Conservation (phyloP, 1,140 invertebrate species). For the Procambarus virginalis region DNA sequence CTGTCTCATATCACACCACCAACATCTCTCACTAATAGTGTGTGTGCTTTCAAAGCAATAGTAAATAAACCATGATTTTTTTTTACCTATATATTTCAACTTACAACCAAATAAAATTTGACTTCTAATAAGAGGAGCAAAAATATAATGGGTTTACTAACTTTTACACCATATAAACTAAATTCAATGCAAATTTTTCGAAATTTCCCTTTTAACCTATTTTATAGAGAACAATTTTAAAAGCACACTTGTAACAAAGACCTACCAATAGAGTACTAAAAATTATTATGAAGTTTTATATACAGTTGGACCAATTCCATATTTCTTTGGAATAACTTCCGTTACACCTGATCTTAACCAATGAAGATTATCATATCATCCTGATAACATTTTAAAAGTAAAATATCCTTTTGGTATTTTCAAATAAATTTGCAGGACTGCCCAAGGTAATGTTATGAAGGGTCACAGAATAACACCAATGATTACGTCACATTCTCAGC, state of each 20-base stretch:
- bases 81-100: neutral
- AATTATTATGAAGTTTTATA: no score
- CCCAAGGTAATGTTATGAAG: neutral
- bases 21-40: neutral
- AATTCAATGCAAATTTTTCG: neutral
- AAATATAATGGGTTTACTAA: neutral
- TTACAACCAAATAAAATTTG: neutral
- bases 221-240: neutral
- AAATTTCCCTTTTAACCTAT: neutral
- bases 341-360: neutral
- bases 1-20: neutral
- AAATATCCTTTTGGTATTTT: neutral
- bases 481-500: neutral
- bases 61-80: neutral
- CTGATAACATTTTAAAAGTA: neutral
- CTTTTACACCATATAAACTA: neutral
- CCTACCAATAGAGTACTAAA: neutral
- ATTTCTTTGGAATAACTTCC: neutral
- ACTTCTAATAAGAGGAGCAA: slow-evolving; percentile 5
- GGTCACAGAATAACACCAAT: neutral
- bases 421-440: neutral
- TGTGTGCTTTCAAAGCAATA: neutral
- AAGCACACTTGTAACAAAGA: neutral
- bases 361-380: no score
- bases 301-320: no score